These are phyloP conservation scores for Physocephala rufipes DNA, from an alignment of 2,888 invertebrate genomes.

Conservation along the genomic window DNA sequence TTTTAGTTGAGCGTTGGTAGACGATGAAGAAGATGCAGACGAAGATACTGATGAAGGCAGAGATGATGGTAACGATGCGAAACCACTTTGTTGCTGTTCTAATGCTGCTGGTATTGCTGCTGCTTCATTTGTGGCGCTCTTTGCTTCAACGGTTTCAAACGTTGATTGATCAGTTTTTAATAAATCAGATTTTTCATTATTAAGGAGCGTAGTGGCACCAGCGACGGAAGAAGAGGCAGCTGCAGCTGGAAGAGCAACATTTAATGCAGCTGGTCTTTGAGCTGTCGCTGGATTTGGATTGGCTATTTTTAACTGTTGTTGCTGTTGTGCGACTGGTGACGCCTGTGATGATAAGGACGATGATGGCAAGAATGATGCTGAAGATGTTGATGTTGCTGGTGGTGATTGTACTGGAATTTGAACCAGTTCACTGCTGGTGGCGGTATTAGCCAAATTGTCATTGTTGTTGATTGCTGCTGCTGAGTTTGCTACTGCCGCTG, in stretches of 20 bases:
- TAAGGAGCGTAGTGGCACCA: constrained; percentile 17
- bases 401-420: constrained; percentile 60
- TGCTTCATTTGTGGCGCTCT: constrained; percentile 17
- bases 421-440: constrained; percentile 48
- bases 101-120: constrained; percentile 36
- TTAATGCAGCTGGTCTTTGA: constrained; percentile 18
- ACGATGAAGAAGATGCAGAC: constrained; percentile 42
- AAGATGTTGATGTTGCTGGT: constrained; percentile 56
- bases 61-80: constrained; percentile 3
- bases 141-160: constrained; percentile 25
- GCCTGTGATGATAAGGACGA: constrained; percentile 42
- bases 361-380: constrained; percentile 40
- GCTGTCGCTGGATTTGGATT: constrained; percentile 30
- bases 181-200: constrained; percentile 30
- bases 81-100: constrained; percentile 14
- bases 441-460: constrained; percentile 54
- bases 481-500: constrained; percentile 43
- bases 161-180: constrained; percentile 37
- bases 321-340: constrained; percentile 36
- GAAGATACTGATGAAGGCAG: constrained; percentile 23
- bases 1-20: constrained; percentile 35
- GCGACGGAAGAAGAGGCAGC: constrained; percentile 10
- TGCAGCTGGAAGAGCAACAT: constrained; percentile 12
- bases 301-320: constrained; percentile 8
- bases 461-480: constrained; percentile 49